phyloP scores from a whole-genome alignment of 2,113 vertebrate species.

The Oreochromis niloticus region DNA sequence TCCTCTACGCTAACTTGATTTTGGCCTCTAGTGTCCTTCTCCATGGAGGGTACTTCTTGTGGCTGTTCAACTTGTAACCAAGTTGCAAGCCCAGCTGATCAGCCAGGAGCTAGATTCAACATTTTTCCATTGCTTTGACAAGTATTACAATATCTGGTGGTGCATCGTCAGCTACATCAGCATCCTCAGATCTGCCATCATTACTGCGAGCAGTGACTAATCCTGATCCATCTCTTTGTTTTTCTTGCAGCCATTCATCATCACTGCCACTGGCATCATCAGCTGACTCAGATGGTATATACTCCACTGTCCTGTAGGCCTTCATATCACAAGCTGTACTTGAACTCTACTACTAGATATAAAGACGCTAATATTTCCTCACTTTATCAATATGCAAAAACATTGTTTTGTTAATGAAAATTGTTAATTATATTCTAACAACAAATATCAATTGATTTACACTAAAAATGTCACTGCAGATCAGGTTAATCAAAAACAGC shows the following conservation, averaged over 20 bases:
- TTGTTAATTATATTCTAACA: neutral
- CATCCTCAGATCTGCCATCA: neutral
- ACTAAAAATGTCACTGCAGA: no score
- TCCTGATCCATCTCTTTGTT: neutral
- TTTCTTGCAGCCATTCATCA: neutral
- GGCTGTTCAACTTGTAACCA: neutral
- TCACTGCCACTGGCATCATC: neutral
- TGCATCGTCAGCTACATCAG: neutral
- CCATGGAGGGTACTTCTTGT: neutral
- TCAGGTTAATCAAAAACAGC: no score
- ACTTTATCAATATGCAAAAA: neutral
- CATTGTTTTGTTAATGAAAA: neutral
- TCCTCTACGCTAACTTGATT: neutral
- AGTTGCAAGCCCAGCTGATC: neutral
- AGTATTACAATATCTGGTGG: neutral
- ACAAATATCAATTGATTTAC: neutral
- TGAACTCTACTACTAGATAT: neutral
- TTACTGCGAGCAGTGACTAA: neutral
- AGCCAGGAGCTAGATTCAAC: neutral
- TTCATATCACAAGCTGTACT: neutral
- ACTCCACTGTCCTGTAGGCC: neutral
- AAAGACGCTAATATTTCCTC: neutral
- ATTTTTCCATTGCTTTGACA: neutral
- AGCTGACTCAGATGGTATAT: neutral
- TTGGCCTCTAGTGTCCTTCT: neutral